Conservation (phyloP, 2,888 invertebrate species). For the Lacanobia wlatinum region DNA sequence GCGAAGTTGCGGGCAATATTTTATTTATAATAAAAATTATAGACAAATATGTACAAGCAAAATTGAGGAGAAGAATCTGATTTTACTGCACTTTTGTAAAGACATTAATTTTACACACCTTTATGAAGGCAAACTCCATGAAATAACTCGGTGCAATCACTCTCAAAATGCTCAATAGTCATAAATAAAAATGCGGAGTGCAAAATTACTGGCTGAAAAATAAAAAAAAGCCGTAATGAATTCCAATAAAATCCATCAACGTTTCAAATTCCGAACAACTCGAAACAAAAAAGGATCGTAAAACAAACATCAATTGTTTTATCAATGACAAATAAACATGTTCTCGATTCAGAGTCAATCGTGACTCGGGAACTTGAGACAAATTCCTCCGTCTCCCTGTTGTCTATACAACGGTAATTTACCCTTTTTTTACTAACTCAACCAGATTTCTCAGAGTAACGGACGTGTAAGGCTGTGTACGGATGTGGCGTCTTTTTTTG, state of each 20-base stretch:
- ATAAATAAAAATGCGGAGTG: too few species aligned
- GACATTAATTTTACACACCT: too few species aligned
- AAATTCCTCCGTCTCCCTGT: constrained; percentile 49
- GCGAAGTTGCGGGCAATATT: too few species aligned
- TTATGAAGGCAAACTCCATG: too few species aligned
- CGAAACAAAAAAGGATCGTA: constrained; percentile 3
- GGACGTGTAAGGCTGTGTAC: constrained; percentile 24
- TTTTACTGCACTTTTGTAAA: too few species aligned
- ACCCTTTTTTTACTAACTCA: constrained; percentile 64
- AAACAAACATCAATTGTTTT: constrained; percentile 35
- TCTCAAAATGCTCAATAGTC: too few species aligned
- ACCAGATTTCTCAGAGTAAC: constrained; percentile 50
- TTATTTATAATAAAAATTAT: too few species aligned
- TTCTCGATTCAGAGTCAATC: constrained; percentile 45
- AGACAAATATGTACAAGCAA: too few species aligned
- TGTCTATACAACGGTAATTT: constrained; percentile 60
- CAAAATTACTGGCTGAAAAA: background rate
- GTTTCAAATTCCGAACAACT: background rate
- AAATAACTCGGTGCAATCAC: too few species aligned
- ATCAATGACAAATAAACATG: constrained; percentile 51
- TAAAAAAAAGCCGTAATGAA: background rate
- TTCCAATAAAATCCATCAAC: background rate
- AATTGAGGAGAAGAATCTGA: too few species aligned
- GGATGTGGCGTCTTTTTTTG: constrained; percentile 29
- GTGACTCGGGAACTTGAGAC: constrained; percentile 44